Conservation (phyloP, 2,888 invertebrate species). For the Pristionchus maxplancki region DNA sequence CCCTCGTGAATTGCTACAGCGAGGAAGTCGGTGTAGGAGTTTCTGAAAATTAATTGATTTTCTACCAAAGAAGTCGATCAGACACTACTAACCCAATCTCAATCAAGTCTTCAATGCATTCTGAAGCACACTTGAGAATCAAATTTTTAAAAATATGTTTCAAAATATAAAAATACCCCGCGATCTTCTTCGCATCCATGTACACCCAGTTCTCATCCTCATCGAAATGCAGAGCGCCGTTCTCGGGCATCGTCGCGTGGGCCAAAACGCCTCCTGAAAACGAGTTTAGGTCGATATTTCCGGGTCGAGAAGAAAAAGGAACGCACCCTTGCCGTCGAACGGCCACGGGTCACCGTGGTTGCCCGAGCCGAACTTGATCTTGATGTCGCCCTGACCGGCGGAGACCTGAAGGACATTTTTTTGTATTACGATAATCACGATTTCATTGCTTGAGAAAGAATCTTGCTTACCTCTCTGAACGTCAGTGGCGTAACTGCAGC, state of each 20-base stretch:
- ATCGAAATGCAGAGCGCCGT: constrained; percentile 76
- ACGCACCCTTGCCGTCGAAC: constrained; percentile 71
- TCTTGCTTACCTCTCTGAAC: constrained; percentile 70
- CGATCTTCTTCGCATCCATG: constrained; percentile 72
- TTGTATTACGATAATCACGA: background rate
- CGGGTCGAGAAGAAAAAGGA: background rate
- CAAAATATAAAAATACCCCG: constrained; percentile 50
- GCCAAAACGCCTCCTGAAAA: constrained; percentile 74
- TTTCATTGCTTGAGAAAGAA: too few species aligned
- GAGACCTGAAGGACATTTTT: background rate
- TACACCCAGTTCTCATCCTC: constrained; percentile 76
- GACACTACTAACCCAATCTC: background rate
- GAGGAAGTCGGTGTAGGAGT: constrained; percentile 69
- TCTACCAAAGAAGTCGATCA: background rate
- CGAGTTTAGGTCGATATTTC: too few species aligned
- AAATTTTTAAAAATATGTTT: background rate
- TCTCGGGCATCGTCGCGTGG: constrained; percentile 76
- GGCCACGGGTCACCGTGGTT: constrained; percentile 77
- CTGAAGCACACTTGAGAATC: background rate
- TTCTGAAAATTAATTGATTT: constrained; percentile 51
- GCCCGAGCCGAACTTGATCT: constrained; percentile 70
- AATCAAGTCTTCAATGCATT: background rate
- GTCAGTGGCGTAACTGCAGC: constrained; percentile 67
- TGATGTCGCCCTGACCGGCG: constrained; percentile 62
- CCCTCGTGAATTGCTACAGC: constrained; percentile 76